Evolutionary conservation across 2,797 vertebrate species (phyloP).

Genomic region (Limosa lapponica): DNA sequence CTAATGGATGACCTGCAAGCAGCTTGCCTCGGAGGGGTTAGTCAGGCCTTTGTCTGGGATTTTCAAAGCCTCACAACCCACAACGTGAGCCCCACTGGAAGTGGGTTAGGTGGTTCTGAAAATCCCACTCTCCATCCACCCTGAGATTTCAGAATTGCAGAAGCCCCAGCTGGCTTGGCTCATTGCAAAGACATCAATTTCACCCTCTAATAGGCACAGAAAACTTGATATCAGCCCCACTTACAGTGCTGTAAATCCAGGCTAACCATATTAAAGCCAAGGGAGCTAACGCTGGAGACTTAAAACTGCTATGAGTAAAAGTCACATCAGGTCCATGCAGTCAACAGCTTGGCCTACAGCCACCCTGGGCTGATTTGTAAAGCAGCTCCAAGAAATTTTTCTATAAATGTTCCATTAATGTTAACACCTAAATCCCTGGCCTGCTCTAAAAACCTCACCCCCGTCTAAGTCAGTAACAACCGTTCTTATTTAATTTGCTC

Average conservation of each 20-base stretch:
- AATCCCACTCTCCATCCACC: neutral
- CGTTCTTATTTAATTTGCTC: neutral
- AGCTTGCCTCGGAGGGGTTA: neutral
- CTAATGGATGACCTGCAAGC: neutral
- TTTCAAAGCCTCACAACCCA: neutral
- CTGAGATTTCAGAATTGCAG: neutral
- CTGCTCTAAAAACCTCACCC: neutral
- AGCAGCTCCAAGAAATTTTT: slow-evolving; percentile 3
- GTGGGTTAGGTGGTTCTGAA: neutral
- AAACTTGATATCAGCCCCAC: neutral
- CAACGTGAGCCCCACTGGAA: neutral
- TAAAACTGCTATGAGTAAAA: neutral
- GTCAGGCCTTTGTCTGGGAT: neutral
- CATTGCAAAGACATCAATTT: neutral
- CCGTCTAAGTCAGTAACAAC: neutral
- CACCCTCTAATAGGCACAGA: neutral
- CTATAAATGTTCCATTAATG: neutral
- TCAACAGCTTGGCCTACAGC: slow-evolving; percentile 3
- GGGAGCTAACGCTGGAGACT: neutral
- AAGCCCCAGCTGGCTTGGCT: neutral
- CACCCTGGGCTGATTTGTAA: neutral
- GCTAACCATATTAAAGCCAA: neutral
- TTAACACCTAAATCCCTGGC: slow-evolving; percentile 9
- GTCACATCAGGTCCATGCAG: neutral
- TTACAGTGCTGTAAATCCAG: neutral